These are phyloP conservation scores for Diarsia dahlii DNA, from an alignment of 2,888 invertebrate species.

Conservation along the genomic window DNA sequence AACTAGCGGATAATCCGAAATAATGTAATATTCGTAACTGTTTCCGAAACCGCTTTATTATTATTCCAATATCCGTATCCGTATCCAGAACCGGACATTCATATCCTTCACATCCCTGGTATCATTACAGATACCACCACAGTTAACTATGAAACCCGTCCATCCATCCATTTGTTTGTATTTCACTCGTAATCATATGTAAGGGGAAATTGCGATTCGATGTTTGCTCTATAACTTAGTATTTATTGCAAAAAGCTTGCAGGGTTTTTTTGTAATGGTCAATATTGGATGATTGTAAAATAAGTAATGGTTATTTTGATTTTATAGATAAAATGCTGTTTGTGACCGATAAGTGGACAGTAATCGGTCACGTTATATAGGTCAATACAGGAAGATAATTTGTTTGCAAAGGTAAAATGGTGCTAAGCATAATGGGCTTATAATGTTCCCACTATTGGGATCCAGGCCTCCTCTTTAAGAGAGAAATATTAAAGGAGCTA, in stretches of 20 bases:
- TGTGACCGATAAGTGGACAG: background rate
- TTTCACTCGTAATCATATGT: conserved; percentile 34
- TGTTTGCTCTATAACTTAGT: conserved; percentile 11
- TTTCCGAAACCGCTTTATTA: too few species aligned
- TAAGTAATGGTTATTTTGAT: background rate
- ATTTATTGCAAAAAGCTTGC: conserved; percentile 10
- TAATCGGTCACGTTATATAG: background rate
- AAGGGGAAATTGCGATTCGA: conserved; percentile 20
- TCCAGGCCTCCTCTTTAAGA: too few species aligned
- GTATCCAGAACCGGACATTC: too few species aligned
- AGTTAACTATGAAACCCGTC: conserved; percentile 11
- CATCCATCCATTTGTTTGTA: conserved; percentile 35
- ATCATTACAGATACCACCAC: conserved; percentile 27
- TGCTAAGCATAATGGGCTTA: background rate
- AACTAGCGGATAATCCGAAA: too few species aligned
- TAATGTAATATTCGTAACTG: too few species aligned
- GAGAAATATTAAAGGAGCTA: too few species aligned
- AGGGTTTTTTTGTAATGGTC: background rate
- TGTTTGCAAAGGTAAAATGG: background rate
- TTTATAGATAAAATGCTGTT: background rate
- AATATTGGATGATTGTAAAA: background rate
- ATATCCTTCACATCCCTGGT: background rate
- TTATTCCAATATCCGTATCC: too few species aligned
- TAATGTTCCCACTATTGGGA: too few species aligned
- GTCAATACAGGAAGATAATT: background rate